These are phyloP conservation scores for Ochropacha duplaris DNA, from an alignment of 2,888 invertebrate species.

Conservation along the genomic window DNA sequence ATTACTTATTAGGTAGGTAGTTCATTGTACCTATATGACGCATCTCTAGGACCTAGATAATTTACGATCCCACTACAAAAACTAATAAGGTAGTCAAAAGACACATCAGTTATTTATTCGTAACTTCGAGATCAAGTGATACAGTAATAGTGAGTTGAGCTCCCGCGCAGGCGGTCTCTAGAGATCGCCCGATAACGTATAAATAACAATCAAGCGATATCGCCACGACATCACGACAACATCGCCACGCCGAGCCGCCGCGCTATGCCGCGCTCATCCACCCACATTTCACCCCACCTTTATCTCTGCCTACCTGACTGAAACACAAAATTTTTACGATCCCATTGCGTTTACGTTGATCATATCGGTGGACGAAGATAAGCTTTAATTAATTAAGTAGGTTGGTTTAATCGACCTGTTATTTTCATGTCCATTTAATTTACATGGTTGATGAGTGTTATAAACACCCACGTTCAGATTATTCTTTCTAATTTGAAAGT, in stretches of 20 bases:
- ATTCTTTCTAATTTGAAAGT: slow-evolving; percentile 53
- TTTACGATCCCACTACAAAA: background rate
- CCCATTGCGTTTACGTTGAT: slow-evolving; percentile 58
- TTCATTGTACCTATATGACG: no score
- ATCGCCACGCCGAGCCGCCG: slow-evolving; percentile 30
- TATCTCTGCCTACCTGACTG: slow-evolving; percentile 51
- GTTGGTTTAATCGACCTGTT: slow-evolving; percentile 59
- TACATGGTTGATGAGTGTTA: slow-evolving; percentile 61
- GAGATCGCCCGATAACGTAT: slow-evolving; percentile 61
- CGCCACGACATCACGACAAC: slow-evolving; percentile 57
- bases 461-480: slow-evolving; percentile 63
- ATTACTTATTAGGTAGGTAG: no score
- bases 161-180: slow-evolving; percentile 53
- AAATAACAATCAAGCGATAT: slow-evolving; percentile 70
- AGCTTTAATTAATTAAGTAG: slow-evolving; percentile 68
- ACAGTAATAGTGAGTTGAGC: slow-evolving; percentile 31
- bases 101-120: slow-evolving; percentile 48
- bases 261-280: slow-evolving; percentile 23
- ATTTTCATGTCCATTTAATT: slow-evolving; percentile 65
- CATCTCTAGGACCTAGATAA: no score
- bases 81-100: slow-evolving; percentile 30
- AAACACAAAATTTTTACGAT: slow-evolving; percentile 57
- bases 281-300: slow-evolving; percentile 30
- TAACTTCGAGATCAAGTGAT: slow-evolving; percentile 51
- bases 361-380: slow-evolving; percentile 52